phyloP scores from a whole-genome alignment of 2,113 vertebrate species.

The Muntiacus muntjak region DNA sequence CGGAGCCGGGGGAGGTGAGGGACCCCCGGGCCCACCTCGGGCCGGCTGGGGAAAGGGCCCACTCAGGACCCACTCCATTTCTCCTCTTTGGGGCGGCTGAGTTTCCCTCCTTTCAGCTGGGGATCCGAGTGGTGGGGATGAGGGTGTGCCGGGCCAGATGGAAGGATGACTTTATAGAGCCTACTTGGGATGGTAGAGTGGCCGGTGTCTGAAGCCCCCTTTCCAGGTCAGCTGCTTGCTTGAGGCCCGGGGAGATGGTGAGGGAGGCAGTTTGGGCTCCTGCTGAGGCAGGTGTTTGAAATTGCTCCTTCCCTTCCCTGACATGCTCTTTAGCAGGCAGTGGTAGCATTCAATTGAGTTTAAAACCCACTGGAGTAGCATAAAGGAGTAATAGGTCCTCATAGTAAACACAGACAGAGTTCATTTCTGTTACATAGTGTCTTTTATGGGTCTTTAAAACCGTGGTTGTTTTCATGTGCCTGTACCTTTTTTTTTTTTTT shows the following conservation, averaged over 20 bases:
- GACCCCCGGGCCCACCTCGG: neutral
- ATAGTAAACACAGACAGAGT: neutral
- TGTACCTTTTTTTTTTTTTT: neutral
- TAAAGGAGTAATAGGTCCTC: neutral
- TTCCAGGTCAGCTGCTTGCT: neutral
- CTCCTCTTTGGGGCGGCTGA: neutral
- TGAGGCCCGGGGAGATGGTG: neutral
- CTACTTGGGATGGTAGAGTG: neutral
- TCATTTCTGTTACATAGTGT: neutral
- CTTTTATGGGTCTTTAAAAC: slow-evolving; percentile 38
- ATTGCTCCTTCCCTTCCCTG: fast-evolving
- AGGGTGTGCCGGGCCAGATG: neutral
- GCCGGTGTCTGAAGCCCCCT: neutral
- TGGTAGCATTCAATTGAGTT: neutral
- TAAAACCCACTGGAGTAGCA: neutral
- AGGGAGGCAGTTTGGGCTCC: neutral
- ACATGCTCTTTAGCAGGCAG: neutral
- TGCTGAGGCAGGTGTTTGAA: neutral
- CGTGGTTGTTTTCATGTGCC: slow-evolving; percentile 12
- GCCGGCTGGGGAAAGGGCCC: neutral
- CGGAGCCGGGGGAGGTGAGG: neutral
- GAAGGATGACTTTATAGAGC: neutral
- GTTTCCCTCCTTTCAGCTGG: neutral
- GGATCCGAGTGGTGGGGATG: neutral
- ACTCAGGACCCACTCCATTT: neutral